Base-by-base conservation (phyloP, 2,113 vertebrate species). In the Zingel zingel region DNA sequence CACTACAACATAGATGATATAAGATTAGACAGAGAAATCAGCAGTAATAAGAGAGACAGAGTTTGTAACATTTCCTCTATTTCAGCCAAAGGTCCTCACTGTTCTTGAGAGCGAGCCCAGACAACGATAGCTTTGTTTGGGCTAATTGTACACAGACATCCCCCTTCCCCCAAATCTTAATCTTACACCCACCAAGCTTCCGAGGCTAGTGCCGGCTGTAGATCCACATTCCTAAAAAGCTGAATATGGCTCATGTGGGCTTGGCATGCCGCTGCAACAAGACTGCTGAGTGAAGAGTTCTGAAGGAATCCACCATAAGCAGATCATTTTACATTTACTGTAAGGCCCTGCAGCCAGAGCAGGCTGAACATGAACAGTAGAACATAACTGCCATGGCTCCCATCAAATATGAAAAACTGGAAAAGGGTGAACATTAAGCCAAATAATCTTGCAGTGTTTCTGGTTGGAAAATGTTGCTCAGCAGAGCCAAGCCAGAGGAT, bases 121-220 rank as follows among this genome's bases (percentile, higher is more conserved):
- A 95, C 94, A 96, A 94, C 76, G 85, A 61, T 76, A 82, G 87
- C 93, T 94, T 94, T 94, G 94, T 95, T 92, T 80, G 1, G 80
- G 45, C 74, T 94, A 93, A 95, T 94, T 93, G 92, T 91, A 77
- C 90, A 74, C 93, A 93, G 93, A 93, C 94, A 94, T 92, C 89
- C 86, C 88, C 78, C 62, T 89, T 90, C 88, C 88, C 82, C 81
- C 56, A 74, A 47, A 82, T 85, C 91, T 87, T 53, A n/a, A 86
- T 85, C 78, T 77, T 83, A 86, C 82, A 78, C 90, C 90, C 89
- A 91, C 90, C 83, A 80, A 86, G 83, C 87, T 69, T 91, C 79
- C 47, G 16, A 87, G 69, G 83, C 87, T 83, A 80, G 85, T 51
- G 82, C 85, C 86, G 81, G 82, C 89, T 58, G 15, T 83, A 67